Conservation (phyloP, 2,113 vertebrate species). For the Sturnira hondurensis region DNA sequence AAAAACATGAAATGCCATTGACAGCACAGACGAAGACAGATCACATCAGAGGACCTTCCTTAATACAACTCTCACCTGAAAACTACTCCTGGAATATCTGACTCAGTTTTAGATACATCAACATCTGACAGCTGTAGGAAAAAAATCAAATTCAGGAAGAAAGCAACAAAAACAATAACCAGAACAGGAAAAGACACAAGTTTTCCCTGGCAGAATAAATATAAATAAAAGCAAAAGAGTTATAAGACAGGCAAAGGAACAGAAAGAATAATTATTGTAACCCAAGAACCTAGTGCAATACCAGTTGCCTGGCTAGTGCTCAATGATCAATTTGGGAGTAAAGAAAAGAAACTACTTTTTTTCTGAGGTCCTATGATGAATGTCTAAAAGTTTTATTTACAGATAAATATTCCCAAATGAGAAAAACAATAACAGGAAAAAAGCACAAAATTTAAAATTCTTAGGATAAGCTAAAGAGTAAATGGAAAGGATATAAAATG, state of each 20-base stretch:
- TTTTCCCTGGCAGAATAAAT: slow-evolving; percentile 27
- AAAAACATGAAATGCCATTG: slow-evolving; percentile 27
- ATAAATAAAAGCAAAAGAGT: slow-evolving; percentile 28
- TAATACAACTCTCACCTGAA: slow-evolving; percentile 18
- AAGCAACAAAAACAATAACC: slow-evolving; percentile 15
- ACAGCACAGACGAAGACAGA: not conserved
- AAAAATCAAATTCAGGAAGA: slow-evolving; percentile 5
- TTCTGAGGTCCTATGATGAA: not conserved
- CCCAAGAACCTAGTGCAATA: not conserved
- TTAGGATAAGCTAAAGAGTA: not conserved
- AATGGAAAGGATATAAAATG: not conserved
- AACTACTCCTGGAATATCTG: not conserved
- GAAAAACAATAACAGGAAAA: not conserved
- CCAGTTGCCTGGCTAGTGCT: not conserved
- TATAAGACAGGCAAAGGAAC: not conserved
- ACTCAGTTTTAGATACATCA: slow-evolving; percentile 33
- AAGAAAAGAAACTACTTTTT: slow-evolving; percentile 31
- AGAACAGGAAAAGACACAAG: not conserved
- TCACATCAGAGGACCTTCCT: not conserved
- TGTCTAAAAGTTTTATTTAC: not conserved
- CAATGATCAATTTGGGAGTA: not conserved
- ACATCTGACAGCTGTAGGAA: not conserved
- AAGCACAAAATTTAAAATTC: not conserved
- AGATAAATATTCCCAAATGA: slow-evolving; percentile 17
- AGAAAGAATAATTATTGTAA: not conserved